Base-by-base conservation (phyloP, 2,888 invertebrate genomes). In the Geotrupes spiniger region DNA sequence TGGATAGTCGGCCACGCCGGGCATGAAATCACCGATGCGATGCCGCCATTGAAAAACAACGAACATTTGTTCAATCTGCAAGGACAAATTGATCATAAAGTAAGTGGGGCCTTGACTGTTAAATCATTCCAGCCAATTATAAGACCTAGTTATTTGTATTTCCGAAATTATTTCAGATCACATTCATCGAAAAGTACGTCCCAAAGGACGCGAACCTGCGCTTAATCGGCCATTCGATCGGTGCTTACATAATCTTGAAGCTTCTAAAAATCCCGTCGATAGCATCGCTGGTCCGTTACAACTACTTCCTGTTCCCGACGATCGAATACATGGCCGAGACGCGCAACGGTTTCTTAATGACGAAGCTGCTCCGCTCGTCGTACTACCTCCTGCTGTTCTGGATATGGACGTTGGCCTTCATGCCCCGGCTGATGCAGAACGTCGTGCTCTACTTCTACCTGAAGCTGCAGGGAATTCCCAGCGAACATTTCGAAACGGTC, bases 221-320 rank as follows among this genome's bases (percentile, higher is more conserved):
- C 69, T 71, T 94, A 27, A 79, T 94, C 59, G 92, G 90, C 1
- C 94, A 94, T 76, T 94, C 93, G 0, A 89, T 94, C 63, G 94
- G 94, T 2, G 81, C 87, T 47, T 91, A 92, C 82, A 82, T 93
- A 63, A 78, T 84, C 53, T 67, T 91, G 42, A 84, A 92, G 65
- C 65, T 90, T 41, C 65, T 89, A 26, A 78, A 84, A 57, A 73
- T 81, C 52, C 72, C 77, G 1, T 66, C 74, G 21, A 70, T 87
- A n/a, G n/a, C n/a, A n/a, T n/a, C n/a, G n/a, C n/a, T n/a, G n/a
- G n/a, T n/a, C n/a, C n/a, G n/a, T n/a, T n/a, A 83, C 54, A 76
- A 81, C 52, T 87, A 87, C 70, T 72, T 92, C 54, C 71, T 94
- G 4, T 93, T 92, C 72, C 94, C 94, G 1, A 91, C 92, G 0